Evolutionary conservation across 2,797 vertebrate genomes (phyloP), one percentile per base, ranked within the genome.

Genomic region (Falco berigora): DNA sequence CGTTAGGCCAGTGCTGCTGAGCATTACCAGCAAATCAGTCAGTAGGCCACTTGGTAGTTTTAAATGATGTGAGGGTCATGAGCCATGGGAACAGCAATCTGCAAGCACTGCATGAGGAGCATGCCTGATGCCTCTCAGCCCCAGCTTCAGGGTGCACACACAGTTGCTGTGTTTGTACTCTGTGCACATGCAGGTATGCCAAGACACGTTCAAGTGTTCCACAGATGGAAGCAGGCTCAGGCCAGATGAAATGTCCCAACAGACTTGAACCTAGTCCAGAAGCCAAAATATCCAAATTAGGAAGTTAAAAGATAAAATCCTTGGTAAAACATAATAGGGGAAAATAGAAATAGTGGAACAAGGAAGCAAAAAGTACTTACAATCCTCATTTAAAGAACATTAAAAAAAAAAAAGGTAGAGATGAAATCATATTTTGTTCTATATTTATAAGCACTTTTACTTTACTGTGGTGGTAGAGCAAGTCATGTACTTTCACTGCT

Each of bases 51-150:
- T 14, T 40, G 12, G 8, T 5, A 55, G 79, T 92, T 91, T 44
- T 2, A 66, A 72, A 44, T 27, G 1, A 8, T 38, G 0, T 61
- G 38, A 68, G 24, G 30, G 5, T 30, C 10, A 19, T 12, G 12
- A 76, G 49, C 20, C 64, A 28, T 25, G 16, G 67, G 34, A 76
- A 46, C 8, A 76, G 36, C 9, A 25, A 36, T 76, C 30, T 79
- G 8, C 30, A 63, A 75, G 24, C 42, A 52, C 2, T 69, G 38
- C 36, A 7, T 14, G 24, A 76, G 38, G 50, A 53, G 17, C 8
- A 21, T 16, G 4, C 12, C 53, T 63, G 46, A 50, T 56, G 44
- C 4, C 14, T 62, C 44, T 30, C 12, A 75, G 36, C 2, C 21
- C 22, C n/a, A 40, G 30, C 32, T 36, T 52, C 34, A 52, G 14